Conservation (phyloP, 2,888 invertebrate genomes). For the Cephus runcator region DNA sequence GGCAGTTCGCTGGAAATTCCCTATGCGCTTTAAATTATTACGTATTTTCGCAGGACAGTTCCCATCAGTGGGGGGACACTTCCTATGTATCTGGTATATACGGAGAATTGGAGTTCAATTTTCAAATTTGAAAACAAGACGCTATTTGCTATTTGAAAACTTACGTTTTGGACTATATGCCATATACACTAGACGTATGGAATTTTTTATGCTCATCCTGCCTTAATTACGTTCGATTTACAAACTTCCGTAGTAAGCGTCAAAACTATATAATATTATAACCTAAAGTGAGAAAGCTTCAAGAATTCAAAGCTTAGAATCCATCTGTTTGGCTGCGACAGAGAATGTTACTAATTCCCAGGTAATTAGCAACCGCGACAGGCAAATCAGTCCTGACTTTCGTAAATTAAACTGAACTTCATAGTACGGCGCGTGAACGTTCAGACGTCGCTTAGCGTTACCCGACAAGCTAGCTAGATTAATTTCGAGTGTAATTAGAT, state of each 20-base stretch:
- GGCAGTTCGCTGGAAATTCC: not conserved
- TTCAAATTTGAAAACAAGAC: not conserved
- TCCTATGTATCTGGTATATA: not conserved
- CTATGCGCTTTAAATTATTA: not conserved
- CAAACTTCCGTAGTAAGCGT: not conserved
- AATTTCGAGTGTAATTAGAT: constrained; percentile 37
- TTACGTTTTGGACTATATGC: not conserved
- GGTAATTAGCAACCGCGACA: constrained; percentile 14
- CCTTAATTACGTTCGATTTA: not conserved
- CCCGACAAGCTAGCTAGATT: constrained; percentile 26
- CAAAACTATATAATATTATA: not conserved
- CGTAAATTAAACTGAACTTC: constrained; percentile 19
- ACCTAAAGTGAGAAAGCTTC: not conserved
- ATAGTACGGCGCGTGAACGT: not conserved
- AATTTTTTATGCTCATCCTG: too few relatives aligned
- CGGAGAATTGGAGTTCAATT: not conserved
- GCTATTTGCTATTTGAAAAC: not conserved
- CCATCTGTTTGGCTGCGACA: not conserved
- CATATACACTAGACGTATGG: not conserved
- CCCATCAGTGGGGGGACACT: not conserved
- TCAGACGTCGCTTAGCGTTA: not conserved
- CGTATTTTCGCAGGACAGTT: not conserved
- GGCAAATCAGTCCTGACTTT: constrained; percentile 15
- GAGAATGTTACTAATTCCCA: constrained; percentile 12
- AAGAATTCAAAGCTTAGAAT: not conserved